These are phyloP conservation scores for Ellobium chinense DNA, from an alignment of 2,888 invertebrate genomes.

Conservation along the genomic window DNA sequence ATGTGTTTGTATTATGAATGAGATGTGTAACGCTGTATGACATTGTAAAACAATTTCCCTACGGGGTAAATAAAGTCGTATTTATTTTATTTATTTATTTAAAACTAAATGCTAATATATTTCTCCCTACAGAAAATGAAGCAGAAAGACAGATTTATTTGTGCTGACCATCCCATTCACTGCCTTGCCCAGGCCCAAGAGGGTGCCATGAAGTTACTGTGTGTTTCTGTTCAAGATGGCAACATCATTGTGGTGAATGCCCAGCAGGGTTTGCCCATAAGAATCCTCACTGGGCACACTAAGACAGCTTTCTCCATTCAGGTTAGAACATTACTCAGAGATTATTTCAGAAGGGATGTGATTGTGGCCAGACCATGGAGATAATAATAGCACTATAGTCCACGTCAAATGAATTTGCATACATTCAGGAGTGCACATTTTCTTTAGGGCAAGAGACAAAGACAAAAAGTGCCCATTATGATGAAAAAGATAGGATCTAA, in stretches of 20 bases:
- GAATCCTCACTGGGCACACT: conserved; percentile 65
- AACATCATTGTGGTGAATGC: conserved; percentile 64
- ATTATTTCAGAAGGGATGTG: neutral
- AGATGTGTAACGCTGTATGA: too few relatives aligned
- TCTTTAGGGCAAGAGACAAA: too few relatives aligned
- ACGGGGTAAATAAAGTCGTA: too few relatives aligned
- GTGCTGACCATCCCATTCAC: conserved; percentile 61
- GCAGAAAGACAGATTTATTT: conserved; percentile 59
- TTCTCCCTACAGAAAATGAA: conserved; percentile 63
- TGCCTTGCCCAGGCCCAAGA: conserved; percentile 62
- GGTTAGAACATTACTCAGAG: conserved; percentile 46
- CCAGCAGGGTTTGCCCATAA: conserved; percentile 62
- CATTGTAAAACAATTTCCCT: too few relatives aligned
- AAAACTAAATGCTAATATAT: too few relatives aligned
- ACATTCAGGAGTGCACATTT: too few relatives aligned
- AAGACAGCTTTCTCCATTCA: conserved; percentile 62
- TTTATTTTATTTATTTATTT: too few relatives aligned
- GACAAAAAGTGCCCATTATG: too few relatives aligned
- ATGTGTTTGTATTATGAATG: too few relatives aligned
- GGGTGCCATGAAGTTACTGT: conserved; percentile 63
- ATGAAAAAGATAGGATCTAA: too few relatives aligned
- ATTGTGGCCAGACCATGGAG: too few relatives aligned
- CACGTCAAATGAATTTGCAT: neutral
- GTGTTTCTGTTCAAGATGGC: conserved; percentile 62
- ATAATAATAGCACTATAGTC: too few relatives aligned